phyloP scores from a whole-genome alignment of 2,113 vertebrate species.

The Sminthopsis crassicaudata region DNA sequence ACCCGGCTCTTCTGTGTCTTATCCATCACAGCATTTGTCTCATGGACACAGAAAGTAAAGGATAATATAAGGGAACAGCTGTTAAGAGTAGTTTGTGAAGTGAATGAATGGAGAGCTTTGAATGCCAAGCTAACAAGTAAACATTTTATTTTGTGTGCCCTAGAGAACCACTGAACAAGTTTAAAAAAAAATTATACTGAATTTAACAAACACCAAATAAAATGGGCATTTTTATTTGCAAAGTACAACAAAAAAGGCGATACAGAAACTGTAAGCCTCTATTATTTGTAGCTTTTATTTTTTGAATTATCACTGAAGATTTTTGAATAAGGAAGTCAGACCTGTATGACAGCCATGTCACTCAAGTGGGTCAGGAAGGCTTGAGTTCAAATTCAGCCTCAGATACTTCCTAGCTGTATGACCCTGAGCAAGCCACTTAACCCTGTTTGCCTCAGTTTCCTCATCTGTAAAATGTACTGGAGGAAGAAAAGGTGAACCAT shows the following conservation, averaged over 20 bases:
- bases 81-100: background rate
- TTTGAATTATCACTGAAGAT: background rate
- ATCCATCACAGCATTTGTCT: background rate
- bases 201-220: background rate
- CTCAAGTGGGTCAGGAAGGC: background rate
- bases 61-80: background rate
- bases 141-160: too few species aligned
- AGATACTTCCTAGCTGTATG: background rate
- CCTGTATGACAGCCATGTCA: background rate
- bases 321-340: background rate
- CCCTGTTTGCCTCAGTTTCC: background rate
- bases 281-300: background rate
- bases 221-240: background rate
- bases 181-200: background rate
- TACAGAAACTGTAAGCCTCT: background rate
- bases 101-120: background rate
- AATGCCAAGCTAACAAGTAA: too few species aligned
- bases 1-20: background rate
- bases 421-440: background rate
- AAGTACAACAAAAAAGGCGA: background rate
- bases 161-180: background rate
- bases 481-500: background rate
- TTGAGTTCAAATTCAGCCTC: background rate
- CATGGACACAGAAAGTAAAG: background rate
- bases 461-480: background rate